A percentile compares a stretch with the other conserved stretches of the same genome.
Evolutionary conservation across 2,888 invertebrate genomes (phyloP).

Genomic region (Amphipoea oculea): DNA sequence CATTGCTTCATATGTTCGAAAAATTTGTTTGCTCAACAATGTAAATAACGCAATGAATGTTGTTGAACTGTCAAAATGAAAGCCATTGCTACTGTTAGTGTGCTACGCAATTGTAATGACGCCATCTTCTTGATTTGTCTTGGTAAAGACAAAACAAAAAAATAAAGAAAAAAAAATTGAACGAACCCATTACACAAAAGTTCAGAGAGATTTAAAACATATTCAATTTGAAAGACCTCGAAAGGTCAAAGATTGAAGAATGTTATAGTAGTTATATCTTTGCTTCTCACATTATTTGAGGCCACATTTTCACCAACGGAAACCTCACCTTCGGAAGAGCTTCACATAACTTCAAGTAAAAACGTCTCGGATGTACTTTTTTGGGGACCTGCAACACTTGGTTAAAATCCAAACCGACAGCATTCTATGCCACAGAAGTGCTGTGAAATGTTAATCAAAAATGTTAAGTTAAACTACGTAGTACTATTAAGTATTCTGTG

Average conservation of each 20-base stretch:
- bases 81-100: not conserved
- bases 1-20: not conserved
- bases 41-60: not conserved
- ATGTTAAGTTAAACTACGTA: not conserved
- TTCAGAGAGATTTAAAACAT: not conserved
- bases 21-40: not conserved
- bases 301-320: slow-evolving; percentile 49
- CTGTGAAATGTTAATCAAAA: not conserved
- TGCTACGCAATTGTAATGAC: too few species aligned
- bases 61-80: not conserved
- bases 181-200: not conserved
- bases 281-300: slow-evolving; percentile 30
- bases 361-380: slow-evolving; percentile 7
- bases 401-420: not conserved
- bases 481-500: too few species aligned
- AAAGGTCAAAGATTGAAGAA: slow-evolving; percentile 22
- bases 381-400: slow-evolving; percentile 10
- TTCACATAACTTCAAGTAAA: slow-evolving; percentile 45
- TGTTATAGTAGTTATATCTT: slow-evolving; percentile 12
- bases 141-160: too few species aligned
- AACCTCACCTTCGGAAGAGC: slow-evolving; percentile 55
- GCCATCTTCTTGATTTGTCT: too few species aligned
- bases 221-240: not conserved
- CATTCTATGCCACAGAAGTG: not conserved
- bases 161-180: too few species aligned